Conservation (phyloP, 37 sponge, comb jelly and placozoan species). For the Sycon ciliatum region DNA sequence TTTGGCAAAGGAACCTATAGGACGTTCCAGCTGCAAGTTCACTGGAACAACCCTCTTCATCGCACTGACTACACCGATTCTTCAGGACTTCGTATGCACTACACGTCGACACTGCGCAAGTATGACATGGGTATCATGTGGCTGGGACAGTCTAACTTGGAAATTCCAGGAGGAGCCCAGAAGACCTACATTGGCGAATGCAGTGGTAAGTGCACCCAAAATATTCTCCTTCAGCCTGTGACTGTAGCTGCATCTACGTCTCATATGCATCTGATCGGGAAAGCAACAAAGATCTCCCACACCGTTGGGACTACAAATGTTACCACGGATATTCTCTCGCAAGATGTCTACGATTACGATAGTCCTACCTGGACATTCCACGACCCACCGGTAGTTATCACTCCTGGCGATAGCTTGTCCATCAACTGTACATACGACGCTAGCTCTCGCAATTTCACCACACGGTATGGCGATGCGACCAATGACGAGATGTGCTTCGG, state of each 20-base stretch:
- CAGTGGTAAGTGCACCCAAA: neutral
- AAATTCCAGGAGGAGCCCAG: neutral
- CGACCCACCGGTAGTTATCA: neutral
- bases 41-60: conserved; percentile 1
- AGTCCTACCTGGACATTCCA: neutral
- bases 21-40: neutral
- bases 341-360: neutral
- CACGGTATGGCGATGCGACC: neutral
- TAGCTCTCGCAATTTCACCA: neutral
- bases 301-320: too few relatives aligned
- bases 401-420: neutral
- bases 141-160: neutral
- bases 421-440: neutral
- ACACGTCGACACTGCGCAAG: neutral
- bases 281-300: too few relatives aligned
- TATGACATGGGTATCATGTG: neutral
- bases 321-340: neutral
- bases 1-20: neutral
- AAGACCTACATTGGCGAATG: neutral
- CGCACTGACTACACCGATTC: neutral
- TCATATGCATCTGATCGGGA: neutral
- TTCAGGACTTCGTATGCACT: neutral
- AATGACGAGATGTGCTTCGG: neutral
- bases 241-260: neutral
- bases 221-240: neutral